Base-by-base conservation (phyloP, 2,888 invertebrate species). In the Luperina nickerlii region DNA sequence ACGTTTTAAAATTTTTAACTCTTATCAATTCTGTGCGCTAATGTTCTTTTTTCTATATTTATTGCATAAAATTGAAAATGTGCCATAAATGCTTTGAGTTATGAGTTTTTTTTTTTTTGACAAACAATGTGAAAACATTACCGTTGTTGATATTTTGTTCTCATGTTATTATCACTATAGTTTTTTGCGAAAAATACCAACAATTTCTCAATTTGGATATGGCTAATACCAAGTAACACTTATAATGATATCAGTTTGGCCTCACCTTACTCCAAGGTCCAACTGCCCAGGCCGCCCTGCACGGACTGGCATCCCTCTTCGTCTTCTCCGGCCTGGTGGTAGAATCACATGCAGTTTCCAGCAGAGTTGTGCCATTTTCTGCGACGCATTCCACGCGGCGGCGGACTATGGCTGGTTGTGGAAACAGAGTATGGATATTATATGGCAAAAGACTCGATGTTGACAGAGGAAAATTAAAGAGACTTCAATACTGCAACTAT, bases 231-330 rank as follows among this genome's bases (percentile, higher is more conserved):
- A 5, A 65, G 1, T 11, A 65, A 38, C 24, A 38, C 38, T 13
- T 20, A 32, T 6, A 5, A 27, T 32, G 1, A 24, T 11, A 42
- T 32, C 27, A 38, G 9, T 38, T n/a, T 60, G 0, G 15, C 48
- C 85, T 95, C 95, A 99, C 99, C 98, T 98, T 98, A 65, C 99
- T 99, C 99, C 99, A 99, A 79, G 98, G 98, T 15, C 99, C 99
- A 8, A 98, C 98, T 82, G 98, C 97, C 99, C 99, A 99, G 74
- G 98, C 98, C 0, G 99, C 98, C 91, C 98, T 98, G 96, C 99
- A 99, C n/a, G 98, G 98, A 91, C 98, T 98, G 91, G 98, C 97
- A 92, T 99, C 99, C 91, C 99, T 98, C 92, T 98, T 98, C 54
- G 98, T 97, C 89, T 98, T 98, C 74, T 98, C 97, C 0, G 99